Conservation (phyloP, 2,888 invertebrate genomes). For the Ellobium chinense region DNA sequence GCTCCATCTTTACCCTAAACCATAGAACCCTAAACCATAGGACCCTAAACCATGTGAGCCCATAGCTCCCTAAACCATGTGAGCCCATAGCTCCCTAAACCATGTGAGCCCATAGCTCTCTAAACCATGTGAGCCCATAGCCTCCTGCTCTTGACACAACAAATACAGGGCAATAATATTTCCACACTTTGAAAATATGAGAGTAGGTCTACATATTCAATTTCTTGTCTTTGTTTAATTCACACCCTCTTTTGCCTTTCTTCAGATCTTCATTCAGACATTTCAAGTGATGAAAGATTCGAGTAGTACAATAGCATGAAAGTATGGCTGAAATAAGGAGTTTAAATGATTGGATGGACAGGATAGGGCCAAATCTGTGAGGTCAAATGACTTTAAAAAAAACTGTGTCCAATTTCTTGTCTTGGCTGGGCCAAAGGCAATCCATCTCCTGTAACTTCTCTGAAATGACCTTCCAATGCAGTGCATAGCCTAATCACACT, state of each 20-base stretch:
- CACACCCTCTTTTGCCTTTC: neutral
- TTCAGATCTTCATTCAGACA: neutral
- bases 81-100: too few relatives aligned
- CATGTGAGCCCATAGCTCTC: too few relatives aligned
- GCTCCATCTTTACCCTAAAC: too few relatives aligned
- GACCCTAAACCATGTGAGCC: too few relatives aligned
- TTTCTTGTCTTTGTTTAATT: conserved; percentile 8
- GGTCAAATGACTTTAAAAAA: too few relatives aligned
- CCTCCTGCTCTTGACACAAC: too few relatives aligned
- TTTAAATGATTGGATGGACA: neutral
- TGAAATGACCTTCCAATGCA: neutral
- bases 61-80: too few relatives aligned
- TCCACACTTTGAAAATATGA: too few relatives aligned
- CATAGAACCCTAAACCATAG: too few relatives aligned
- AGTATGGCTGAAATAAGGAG: neutral
- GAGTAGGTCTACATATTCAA: neutral
- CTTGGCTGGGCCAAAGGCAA: neutral
- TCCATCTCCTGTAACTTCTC: neutral
- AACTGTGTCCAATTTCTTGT: neutral
- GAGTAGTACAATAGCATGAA: neutral
- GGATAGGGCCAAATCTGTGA: too few relatives aligned
- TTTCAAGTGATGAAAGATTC: neutral
- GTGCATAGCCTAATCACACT: neutral
- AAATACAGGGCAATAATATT: too few relatives aligned
- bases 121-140: too few relatives aligned